phyloP scores from a whole-genome alignment of 2,113 vertebrate species.

The Megaceryle maxima region DNA sequence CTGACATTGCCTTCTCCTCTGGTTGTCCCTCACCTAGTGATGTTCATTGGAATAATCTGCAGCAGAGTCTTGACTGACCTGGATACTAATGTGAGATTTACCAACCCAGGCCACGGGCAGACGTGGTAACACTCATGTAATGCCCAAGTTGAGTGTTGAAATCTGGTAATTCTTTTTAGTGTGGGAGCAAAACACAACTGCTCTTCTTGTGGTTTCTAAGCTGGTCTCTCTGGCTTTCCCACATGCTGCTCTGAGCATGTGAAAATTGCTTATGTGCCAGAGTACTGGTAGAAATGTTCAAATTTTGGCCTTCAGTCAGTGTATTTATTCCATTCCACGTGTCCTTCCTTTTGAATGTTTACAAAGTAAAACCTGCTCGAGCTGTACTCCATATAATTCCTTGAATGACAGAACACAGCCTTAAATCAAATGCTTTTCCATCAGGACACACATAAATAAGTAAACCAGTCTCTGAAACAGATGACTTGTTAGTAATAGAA shows the following conservation, averaged over 20 bases:
- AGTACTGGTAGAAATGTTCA: not conserved
- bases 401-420: not conserved
- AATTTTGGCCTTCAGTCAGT: not conserved
- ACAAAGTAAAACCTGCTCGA: not conserved
- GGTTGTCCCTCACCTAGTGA: not conserved
- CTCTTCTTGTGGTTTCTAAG: not conserved
- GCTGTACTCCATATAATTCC: not conserved
- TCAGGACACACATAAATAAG: not conserved
- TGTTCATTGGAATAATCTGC: not conserved
- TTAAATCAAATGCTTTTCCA: constrained; percentile 24
- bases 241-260: not conserved
- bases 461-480: not conserved
- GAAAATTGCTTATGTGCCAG: not conserved
- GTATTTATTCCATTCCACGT: not conserved
- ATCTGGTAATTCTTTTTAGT: not conserved
- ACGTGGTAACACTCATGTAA: rapidly evolving
- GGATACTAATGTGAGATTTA: not conserved
- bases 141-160: not conserved
- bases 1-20: not conserved
- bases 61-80: not conserved
- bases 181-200: not conserved
- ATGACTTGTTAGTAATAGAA: constrained; percentile 56
- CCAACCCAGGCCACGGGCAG: not conserved
- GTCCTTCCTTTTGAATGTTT: not conserved
- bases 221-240: no score